Evolutionary conservation across 2,888 invertebrate species (phyloP), one percentile per base, ranked within the genome.

Genomic region (Bellardia bayeri): DNA sequence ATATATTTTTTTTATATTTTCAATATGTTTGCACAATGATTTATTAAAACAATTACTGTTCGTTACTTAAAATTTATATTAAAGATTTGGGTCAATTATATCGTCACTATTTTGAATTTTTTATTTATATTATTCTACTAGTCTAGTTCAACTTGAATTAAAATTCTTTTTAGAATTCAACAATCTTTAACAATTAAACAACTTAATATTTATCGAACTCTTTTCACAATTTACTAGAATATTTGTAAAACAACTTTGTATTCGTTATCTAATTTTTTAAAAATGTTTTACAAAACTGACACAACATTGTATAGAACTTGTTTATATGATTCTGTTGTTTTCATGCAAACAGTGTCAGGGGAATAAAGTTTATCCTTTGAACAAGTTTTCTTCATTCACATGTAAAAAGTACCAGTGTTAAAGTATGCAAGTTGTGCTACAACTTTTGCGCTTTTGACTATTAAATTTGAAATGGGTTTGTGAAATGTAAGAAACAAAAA

Each of bases 391-490:
- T n/a, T 64, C 58, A 49, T 64, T 63, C 30, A n/a, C 49, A 72
- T 40, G 33, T 66, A 40, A 16, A 63, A n/a, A 79, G 49, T 23
- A 23, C 11, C n/a, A 66, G 4, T 37, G 30, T 37, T 23, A 42
- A 78, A 74, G 37, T 51, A 75, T 63, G 23, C 11, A 51, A 72
- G 37, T 76, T 69, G 54, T 56, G 76, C 72, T 40, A 72, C 40
- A 72, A 84, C 74, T 72, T 72, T 40, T 82, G 78, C 72, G 51
- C 78, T 82, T 72, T 68, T 16, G 33, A 58, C 79, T 75, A 79
- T 82, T 79, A 84, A 76, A 82, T 58, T 56, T 78, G 54, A 78
- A 82, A 82, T 68, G 61, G 71, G 66, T 85, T 81, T 76, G 54
- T 33, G n/a, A 66, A 72, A 42, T 40, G n/a, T 13, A 51, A 51